These are phyloP conservation scores for Saguinus imperator DNA, from an alignment of 2,113 vertebrate genomes.

Conservation along the genomic window DNA sequence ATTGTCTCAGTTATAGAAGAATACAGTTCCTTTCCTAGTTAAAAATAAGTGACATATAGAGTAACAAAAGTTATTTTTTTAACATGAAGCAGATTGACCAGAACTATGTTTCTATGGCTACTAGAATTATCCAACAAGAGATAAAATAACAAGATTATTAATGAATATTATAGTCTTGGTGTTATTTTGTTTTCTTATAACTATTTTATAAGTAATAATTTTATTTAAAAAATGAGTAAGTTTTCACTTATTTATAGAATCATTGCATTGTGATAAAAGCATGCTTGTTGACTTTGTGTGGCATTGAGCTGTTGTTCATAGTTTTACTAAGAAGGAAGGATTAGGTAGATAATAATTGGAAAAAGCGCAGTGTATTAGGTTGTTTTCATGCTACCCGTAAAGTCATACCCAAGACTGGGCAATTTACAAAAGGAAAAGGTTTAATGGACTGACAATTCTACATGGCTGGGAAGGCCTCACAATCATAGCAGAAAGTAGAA, in stretches of 20 bases:
- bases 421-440: too few species aligned
- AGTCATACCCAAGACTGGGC: too few species aligned
- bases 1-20: not conserved
- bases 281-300: not conserved
- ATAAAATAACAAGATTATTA: slow-evolving; percentile 64
- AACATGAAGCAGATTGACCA: slow-evolving; percentile 64
- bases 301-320: not conserved
- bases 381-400: too few species aligned
- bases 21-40: slow-evolving; percentile 9
- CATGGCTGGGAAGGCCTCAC: too few species aligned
- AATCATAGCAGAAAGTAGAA: too few species aligned
- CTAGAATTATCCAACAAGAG: slow-evolving; percentile 60
- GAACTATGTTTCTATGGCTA: slow-evolving; percentile 73
- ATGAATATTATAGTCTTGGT: slow-evolving; percentile 15
- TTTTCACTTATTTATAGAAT: not conserved
- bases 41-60: not conserved
- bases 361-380: not conserved
- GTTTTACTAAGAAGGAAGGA: not conserved
- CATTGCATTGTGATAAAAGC: not conserved
- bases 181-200: slow-evolving; percentile 36
- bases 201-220: slow-evolving; percentile 12
- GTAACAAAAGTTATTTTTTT: slow-evolving; percentile 48
- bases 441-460: too few species aligned
- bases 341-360: not conserved
- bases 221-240: not conserved